A percentile compares a stretch with the other conserved stretches of the same genome.
phyloP scores from a whole-genome alignment of 2,888 invertebrate genomes.

The Lepidocyrtinus sp. region DNA sequence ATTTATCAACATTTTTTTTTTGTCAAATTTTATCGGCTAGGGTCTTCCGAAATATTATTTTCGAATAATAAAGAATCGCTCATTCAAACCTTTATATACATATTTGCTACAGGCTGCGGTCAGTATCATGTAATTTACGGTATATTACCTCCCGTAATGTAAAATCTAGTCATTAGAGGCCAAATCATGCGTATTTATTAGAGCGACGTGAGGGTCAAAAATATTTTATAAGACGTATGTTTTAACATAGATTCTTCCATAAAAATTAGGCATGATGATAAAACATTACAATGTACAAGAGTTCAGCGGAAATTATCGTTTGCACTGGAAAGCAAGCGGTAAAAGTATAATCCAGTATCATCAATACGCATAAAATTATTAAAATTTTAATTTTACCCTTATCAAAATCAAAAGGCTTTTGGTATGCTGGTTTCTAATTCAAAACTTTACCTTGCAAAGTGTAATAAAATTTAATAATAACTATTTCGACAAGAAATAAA shows the following conservation, averaged over 20 bases:
- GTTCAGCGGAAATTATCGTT: constrained; percentile 47
- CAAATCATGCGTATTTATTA: background rate
- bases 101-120: too few species aligned
- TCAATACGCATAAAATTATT: background rate
- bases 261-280: background rate
- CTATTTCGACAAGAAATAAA: constrained; percentile 38
- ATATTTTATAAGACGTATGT: constrained; percentile 7
- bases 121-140: too few species aligned
- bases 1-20: too few species aligned
- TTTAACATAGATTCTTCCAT: constrained; percentile 29
- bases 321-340: constrained; percentile 34
- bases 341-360: constrained; percentile 39
- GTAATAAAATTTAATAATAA: constrained; percentile 42
- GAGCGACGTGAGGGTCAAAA: constrained; percentile 25
- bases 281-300: background rate
- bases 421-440: too few species aligned
- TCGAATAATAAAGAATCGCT: too few species aligned
- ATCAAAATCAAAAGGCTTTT: too few species aligned
- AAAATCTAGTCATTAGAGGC: background rate
- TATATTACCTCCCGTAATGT: too few species aligned
- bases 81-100: too few species aligned
- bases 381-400: too few species aligned
- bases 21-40: too few species aligned
- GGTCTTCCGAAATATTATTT: too few species aligned
- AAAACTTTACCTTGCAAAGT: constrained; percentile 26